These are phyloP conservation scores for Hipparchia sbordonii DNA, from an alignment of 2,888 invertebrate genomes.

Conservation along the genomic window DNA sequence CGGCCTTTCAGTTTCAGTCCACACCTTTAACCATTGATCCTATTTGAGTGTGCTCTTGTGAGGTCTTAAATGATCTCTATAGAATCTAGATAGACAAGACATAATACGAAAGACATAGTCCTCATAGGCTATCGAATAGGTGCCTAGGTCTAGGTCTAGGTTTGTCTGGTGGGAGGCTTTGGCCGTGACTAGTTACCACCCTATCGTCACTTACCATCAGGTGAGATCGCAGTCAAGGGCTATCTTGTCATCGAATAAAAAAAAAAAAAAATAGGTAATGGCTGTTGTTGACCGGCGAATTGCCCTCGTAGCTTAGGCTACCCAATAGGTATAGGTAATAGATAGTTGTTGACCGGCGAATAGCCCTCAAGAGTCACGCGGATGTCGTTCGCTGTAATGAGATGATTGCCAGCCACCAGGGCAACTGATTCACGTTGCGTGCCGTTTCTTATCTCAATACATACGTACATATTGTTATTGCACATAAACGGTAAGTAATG, in stretches of 20 bases:
- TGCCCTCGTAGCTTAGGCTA: background rate
- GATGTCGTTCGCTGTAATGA: constrained; percentile 16
- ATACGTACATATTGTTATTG: background rate
- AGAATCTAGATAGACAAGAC: background rate
- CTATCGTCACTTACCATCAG: too few relatives aligned
- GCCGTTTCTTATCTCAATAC: constrained; percentile 7
- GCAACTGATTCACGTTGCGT: constrained; percentile 13
- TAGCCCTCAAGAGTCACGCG: constrained; percentile 1
- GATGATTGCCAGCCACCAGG: constrained; percentile 8
- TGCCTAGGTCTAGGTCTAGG: too few relatives aligned
- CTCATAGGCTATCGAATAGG: constrained; percentile 10
- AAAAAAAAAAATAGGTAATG: too few relatives aligned
- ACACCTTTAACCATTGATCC: too few relatives aligned
- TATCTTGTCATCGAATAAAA: too few relatives aligned
- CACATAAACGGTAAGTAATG: background rate
- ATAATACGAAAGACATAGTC: background rate
- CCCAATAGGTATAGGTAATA: constrained; percentile 1
- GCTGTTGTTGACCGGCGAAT: constrained; percentile 1
- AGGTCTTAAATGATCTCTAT: too few relatives aligned
- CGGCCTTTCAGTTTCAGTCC: too few relatives aligned
- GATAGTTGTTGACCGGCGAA: background rate
- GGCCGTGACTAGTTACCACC: too few relatives aligned
- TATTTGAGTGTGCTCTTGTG: too few relatives aligned
- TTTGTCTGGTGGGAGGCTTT: too few relatives aligned
- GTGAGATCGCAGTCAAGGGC: too few relatives aligned